Conservation (phyloP, 2,113 vertebrate genomes). For the Xiphophorus maculatus region DNA sequence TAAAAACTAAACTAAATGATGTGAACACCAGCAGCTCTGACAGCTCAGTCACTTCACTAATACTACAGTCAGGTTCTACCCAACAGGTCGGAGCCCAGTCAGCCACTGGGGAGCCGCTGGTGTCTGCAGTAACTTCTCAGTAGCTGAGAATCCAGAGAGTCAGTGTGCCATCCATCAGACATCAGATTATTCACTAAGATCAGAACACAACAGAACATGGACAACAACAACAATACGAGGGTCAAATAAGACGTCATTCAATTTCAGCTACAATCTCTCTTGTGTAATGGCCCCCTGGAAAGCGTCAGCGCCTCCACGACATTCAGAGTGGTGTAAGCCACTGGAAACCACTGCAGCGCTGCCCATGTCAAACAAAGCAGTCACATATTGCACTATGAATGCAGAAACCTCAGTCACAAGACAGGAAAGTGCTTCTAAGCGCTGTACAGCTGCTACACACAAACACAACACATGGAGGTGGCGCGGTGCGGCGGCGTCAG, state of each 20-base stretch:
- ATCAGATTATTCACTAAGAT: constrained; percentile 40
- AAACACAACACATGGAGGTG: constrained; percentile 59
- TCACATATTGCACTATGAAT: constrained; percentile 75
- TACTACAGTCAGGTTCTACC: too few species aligned
- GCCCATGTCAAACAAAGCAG: constrained; percentile 47
- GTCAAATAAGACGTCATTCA: constrained; percentile 32
- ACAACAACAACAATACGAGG: constrained; percentile 37
- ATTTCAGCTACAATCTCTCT: constrained; percentile 23
- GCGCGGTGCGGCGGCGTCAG: constrained; percentile 49
- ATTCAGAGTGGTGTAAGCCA: constrained; percentile 6
- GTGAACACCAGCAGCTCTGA: too few species aligned
- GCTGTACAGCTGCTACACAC: constrained; percentile 60
- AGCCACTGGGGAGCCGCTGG: too few species aligned
- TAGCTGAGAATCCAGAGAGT: too few species aligned
- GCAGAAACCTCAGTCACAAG: constrained; percentile 60
- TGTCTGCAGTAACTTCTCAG: too few species aligned
- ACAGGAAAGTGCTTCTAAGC: constrained; percentile 69
- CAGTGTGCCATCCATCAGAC: neutral
- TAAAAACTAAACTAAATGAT: constrained; percentile 8
- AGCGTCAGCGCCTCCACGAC: neutral
- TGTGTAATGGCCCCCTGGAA: constrained; percentile 10
- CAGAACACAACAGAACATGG: constrained; percentile 31
- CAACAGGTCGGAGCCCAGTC: too few species aligned
- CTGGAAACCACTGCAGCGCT: constrained; percentile 9
- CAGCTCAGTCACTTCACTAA: too few species aligned